Conservation (phyloP, 2,797 vertebrate genomes). For the Smutsia gigantea region DNA sequence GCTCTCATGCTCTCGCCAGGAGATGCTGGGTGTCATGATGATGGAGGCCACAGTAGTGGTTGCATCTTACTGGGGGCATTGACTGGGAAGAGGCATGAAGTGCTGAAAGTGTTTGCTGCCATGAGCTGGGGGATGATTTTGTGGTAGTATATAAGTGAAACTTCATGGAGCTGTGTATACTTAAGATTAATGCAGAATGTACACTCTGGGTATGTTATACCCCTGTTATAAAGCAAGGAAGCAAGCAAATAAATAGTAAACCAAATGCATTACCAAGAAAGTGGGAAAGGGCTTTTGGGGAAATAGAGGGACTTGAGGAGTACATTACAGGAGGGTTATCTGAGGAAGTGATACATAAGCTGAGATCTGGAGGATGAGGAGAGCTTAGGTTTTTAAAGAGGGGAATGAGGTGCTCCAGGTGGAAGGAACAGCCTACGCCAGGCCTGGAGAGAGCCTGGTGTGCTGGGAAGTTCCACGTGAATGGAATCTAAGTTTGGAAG, state of each 20-base stretch:
- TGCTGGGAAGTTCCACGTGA: not conserved
- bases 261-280: not conserved
- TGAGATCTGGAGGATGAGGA: not conserved
- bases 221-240: not conserved
- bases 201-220: not conserved
- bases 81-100: not conserved
- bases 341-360: not conserved
- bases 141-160: not conserved
- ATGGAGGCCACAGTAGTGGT: not conserved
- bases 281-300: not conserved
- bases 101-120: not conserved
- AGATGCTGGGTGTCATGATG: not conserved
- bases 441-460: not conserved
- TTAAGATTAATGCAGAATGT: not conserved
- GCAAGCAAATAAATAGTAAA: not conserved
- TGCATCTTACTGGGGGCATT: not conserved
- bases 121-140: not conserved
- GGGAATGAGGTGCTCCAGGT: not conserved
- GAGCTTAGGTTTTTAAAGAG: not conserved
- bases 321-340: not conserved
- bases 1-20: not conserved
- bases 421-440: not conserved
- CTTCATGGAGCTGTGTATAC: not conserved
- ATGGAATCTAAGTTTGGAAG: not conserved
- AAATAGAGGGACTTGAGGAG: not conserved